Conservation (phyloP, 2,888 invertebrate species). For the Stratiomys singularior region DNA sequence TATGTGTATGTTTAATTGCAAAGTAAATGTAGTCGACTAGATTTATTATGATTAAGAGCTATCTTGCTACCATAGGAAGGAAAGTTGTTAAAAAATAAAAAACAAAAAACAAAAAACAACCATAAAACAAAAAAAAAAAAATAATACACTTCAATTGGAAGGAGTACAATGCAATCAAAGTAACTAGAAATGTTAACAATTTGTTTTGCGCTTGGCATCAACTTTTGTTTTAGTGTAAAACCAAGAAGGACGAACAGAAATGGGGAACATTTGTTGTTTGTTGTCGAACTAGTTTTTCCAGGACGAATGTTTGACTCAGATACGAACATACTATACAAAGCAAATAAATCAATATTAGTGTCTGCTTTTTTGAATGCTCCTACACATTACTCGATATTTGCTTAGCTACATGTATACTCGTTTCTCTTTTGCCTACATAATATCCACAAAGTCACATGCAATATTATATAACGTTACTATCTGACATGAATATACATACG, state of each 20-base stretch:
- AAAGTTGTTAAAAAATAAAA: not conserved
- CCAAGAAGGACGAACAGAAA: not conserved
- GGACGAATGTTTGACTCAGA: not conserved
- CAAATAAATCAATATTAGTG: not conserved
- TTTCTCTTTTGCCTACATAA: slow-evolving; percentile 15
- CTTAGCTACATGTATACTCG: not conserved
- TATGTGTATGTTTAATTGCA: not conserved
- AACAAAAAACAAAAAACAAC: no score
- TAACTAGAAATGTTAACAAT: not conserved
- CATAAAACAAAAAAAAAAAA: no score
- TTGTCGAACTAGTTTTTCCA: not conserved
- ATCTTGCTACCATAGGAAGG: not conserved
- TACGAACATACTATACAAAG: not conserved
- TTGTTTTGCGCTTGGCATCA: not conserved
- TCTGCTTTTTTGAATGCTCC: not conserved
- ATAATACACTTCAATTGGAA: no score
- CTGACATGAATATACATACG: no score
- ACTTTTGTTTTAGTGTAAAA: not conserved
- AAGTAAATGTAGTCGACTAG: not conserved
- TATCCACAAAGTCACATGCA: not conserved
- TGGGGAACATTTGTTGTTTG: not conserved
- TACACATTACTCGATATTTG: not conserved
- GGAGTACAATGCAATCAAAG: not conserved
- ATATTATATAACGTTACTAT: no score
- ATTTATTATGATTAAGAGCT: not conserved